These are phyloP conservation scores for Triplophysa tibetana DNA, from an alignment of 2,113 vertebrate species.

Conservation along the genomic window DNA sequence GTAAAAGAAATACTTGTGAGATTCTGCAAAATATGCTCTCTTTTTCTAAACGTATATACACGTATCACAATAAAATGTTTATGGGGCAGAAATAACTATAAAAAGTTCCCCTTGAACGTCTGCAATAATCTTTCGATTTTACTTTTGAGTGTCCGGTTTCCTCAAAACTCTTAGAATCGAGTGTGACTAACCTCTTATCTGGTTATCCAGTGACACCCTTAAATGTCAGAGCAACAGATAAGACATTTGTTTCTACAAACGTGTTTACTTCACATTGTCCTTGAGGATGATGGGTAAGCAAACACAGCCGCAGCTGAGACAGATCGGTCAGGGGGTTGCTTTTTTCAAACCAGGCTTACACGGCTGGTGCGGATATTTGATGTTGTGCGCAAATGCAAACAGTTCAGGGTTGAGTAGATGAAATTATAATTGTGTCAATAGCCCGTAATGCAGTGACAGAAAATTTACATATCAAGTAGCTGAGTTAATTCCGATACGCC, in stretches of 20 bases:
- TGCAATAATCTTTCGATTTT: not conserved
- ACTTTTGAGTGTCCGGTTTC: not conserved
- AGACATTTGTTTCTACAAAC: constrained; percentile 45
- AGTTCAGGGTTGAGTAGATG: constrained; percentile 48
- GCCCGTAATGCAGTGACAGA: constrained; percentile 45
- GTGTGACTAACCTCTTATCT: constrained; percentile 37
- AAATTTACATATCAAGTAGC: constrained; percentile 56
- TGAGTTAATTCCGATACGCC: constrained; percentile 52
- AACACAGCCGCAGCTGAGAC: constrained; percentile 41
- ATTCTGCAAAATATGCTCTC: too few relatives aligned
- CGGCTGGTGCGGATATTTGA: constrained; percentile 19
- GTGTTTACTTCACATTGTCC: constrained; percentile 46
- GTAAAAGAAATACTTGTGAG: too few relatives aligned
- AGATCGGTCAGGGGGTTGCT: constrained; percentile 33
- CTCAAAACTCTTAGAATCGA: not conserved
- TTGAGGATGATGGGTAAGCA: constrained; percentile 46
- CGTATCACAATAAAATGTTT: too few relatives aligned
- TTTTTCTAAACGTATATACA: too few relatives aligned
- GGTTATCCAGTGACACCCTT: constrained; percentile 31
- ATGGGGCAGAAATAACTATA: too few relatives aligned
- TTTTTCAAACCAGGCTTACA: not conserved
- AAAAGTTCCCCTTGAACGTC: too few relatives aligned
- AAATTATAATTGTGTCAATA: constrained; percentile 55
- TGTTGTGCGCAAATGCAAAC: constrained; percentile 45
- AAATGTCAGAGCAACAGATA: constrained; percentile 36